phyloP scores from a whole-genome alignment of 2,113 vertebrate genomes.

The Lathamus discolor region DNA sequence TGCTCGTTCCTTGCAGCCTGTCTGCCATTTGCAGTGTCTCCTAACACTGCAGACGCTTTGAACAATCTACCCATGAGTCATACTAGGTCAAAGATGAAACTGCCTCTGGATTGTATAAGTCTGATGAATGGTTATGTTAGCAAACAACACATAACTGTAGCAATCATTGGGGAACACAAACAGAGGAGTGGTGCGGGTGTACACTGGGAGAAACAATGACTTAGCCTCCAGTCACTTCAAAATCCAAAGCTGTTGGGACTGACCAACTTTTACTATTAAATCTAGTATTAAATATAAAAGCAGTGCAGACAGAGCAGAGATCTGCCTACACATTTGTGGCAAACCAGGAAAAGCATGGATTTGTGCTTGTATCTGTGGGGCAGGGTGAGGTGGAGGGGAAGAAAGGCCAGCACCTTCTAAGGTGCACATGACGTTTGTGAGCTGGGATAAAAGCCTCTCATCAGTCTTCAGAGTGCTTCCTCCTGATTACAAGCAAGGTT shows the following conservation, averaged over 20 bases:
- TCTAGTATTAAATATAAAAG: background rate
- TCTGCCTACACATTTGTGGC: background rate
- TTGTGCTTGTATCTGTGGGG: background rate
- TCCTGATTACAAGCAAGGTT: background rate
- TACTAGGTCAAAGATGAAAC: background rate
- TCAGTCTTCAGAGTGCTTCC: background rate
- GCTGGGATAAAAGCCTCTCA: background rate
- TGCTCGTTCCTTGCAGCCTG: background rate
- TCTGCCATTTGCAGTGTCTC: background rate
- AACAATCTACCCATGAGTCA: background rate
- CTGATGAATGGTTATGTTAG: background rate
- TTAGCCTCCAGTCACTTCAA: background rate
- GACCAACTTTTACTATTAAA: background rate
- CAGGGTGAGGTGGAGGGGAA: background rate
- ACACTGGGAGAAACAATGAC: background rate
- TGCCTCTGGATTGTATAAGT: background rate
- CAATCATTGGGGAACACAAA: fast-evolving
- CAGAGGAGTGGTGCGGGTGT: fast-evolving
- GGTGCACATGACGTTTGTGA: background rate
- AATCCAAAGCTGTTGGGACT: background rate
- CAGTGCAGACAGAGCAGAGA: background rate
- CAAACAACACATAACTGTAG: background rate
- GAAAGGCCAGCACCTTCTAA: background rate
- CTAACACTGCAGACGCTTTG: background rate
- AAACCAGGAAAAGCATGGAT: background rate